Percentiles rank a stretch among this genome's conserved stretches.
These are phyloP conservation scores for Phylloscopus trochiloides DNA, from an alignment of 2,113 vertebrate genomes.

Conservation along the genomic window DNA sequence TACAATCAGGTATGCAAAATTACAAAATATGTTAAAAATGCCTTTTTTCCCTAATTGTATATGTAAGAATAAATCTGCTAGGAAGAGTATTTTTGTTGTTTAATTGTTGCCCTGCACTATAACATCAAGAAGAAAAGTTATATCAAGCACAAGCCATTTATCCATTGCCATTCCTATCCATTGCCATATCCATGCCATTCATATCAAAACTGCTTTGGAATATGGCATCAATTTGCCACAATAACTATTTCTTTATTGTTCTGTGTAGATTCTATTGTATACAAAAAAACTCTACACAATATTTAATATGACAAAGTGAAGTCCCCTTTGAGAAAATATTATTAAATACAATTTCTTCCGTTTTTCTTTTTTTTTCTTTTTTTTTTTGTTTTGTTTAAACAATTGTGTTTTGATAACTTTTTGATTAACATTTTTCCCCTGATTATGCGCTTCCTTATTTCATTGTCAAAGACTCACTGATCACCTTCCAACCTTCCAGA, in stretches of 20 bases:
- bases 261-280: background rate
- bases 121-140: background rate
- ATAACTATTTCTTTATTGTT: background rate
- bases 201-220: background rate
- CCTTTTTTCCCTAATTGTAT: background rate
- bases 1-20: slow-evolving; percentile 87
- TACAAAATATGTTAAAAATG: background rate
- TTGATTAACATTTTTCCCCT: background rate
- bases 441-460: background rate
- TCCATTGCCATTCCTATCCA: background rate
- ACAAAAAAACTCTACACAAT: background rate
- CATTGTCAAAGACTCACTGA: background rate
- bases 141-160: background rate
- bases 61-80: background rate
- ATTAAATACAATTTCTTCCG: background rate
- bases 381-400: background rate
- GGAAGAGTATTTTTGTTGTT: background rate
- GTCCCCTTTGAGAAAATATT: background rate
- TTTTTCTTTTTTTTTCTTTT: background rate
- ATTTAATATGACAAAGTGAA: background rate
- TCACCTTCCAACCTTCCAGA: background rate
- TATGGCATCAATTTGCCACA: background rate
- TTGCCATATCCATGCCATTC: background rate
- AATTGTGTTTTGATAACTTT: background rate
- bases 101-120: background rate